Percentiles rank a stretch among this genome's conserved stretches.
Conservation (phyloP, 2,113 vertebrate genomes). For the Brachyistius frenatus region DNA sequence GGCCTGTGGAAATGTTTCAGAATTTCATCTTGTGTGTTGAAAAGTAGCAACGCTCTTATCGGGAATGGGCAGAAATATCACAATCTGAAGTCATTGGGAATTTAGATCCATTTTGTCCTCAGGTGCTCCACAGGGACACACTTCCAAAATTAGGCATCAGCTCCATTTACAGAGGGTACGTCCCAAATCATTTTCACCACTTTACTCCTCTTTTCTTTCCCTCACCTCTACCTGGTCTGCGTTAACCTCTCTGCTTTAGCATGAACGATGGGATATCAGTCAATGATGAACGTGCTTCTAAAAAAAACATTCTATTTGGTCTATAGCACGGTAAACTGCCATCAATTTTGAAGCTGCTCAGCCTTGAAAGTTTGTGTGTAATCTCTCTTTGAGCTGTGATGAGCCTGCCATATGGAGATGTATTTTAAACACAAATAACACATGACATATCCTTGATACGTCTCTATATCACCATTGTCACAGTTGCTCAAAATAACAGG, state of each 20-base stretch:
- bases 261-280: constrained; percentile 23
- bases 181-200: constrained; percentile 25
- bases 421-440: constrained; percentile 4
- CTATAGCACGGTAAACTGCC: constrained; percentile 1
- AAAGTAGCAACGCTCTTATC: not conserved
- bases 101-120: constrained; percentile 26
- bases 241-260: constrained; percentile 12
- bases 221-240: constrained; percentile 12
- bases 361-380: constrained; percentile 5
- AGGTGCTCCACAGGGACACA: constrained; percentile 27
- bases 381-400: constrained; percentile 7
- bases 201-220: constrained; percentile 11
- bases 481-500: not conserved
- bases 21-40: not conserved
- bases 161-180: constrained; percentile 35
- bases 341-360: not conserved
- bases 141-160: constrained; percentile 43
- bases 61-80: constrained; percentile 4
- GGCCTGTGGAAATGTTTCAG: constrained; percentile 12
- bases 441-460: not conserved
- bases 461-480: not conserved
- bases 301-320: constrained; percentile 8
- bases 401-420: not conserved
- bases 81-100: constrained; percentile 29
- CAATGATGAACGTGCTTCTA: constrained; percentile 18